phyloP scores from a whole-genome alignment of 2,797 vertebrate genomes.

The Tinamus major region DNA sequence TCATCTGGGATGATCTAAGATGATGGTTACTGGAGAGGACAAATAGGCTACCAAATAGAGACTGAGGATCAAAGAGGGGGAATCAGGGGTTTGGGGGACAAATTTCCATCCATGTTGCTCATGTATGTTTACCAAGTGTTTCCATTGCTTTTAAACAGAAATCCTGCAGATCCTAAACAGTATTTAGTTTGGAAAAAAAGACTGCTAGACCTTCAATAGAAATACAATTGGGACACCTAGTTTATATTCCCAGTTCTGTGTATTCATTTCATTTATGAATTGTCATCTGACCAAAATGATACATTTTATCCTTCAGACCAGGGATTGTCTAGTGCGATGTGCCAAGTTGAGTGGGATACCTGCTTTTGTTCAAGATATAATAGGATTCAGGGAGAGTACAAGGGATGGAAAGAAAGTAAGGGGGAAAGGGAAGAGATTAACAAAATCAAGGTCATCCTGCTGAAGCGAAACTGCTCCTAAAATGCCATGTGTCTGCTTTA shows the following conservation, averaged over 20 bases:
- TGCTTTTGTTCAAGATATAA: not conserved
- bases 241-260: not conserved
- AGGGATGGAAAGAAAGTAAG: not conserved
- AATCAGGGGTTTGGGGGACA: not conserved
- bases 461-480: not conserved
- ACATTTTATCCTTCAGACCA: not conserved
- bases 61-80: fast-evolving
- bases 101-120: fast-evolving
- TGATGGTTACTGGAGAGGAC: not conserved
- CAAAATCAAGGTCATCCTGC: not conserved
- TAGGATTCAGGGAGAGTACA: not conserved
- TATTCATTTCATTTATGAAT: not conserved
- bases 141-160: not conserved
- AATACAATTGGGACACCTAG: not conserved
- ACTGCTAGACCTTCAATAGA: not conserved
- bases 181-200: not conserved
- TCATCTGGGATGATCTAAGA: not conserved
- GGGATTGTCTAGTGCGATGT: not conserved
- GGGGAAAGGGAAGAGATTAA: not conserved
- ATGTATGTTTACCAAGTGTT: not conserved
- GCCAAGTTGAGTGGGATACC: fast-evolving
- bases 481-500: conserved; percentile 18
- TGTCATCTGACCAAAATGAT: not conserved
- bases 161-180: not conserved
- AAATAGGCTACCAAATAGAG: not conserved